These are phyloP conservation scores for Nysson spinosus DNA, from an alignment of 2,888 invertebrate species.

Conservation along the genomic window DNA sequence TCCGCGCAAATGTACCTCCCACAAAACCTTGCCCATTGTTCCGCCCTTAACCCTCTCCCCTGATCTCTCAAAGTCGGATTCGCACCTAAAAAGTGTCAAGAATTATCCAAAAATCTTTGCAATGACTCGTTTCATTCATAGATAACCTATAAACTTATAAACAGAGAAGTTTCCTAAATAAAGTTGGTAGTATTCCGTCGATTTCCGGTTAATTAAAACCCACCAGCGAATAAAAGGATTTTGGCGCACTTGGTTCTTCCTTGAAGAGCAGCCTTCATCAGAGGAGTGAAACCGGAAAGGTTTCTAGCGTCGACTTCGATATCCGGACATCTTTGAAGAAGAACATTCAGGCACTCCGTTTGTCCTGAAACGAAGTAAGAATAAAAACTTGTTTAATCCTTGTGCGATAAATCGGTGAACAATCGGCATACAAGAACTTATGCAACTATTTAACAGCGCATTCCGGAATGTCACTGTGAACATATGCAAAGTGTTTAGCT, in stretches of 20 bases:
- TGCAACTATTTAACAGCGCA: too few relatives aligned
- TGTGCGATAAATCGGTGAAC: too few relatives aligned
- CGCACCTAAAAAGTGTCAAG: slow-evolving; percentile 83
- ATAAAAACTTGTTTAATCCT: background rate
- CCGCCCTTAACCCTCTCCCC: slow-evolving; percentile 84
- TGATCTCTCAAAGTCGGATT: slow-evolving; percentile 84
- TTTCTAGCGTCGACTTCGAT: slow-evolving; percentile 85
- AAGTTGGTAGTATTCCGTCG: too few relatives aligned
- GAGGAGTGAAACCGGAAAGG: slow-evolving; percentile 84
- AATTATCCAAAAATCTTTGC: too few relatives aligned
- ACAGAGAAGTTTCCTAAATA: too few relatives aligned
- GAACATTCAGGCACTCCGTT: slow-evolving; percentile 83
- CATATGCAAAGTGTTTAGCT: too few relatives aligned
- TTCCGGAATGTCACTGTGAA: too few relatives aligned
- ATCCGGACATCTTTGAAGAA: slow-evolving; percentile 82
- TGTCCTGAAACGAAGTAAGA: slow-evolving; percentile 81
- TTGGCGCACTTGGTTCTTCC: slow-evolving; percentile 87
- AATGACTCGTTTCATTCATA: too few relatives aligned
- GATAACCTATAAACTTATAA: too few relatives aligned
- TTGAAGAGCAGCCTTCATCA: slow-evolving; percentile 87
- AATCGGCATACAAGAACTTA: too few relatives aligned
- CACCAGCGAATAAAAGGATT: slow-evolving; percentile 85
- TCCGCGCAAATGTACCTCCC: slow-evolving; percentile 85
- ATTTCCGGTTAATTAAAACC: too few relatives aligned
- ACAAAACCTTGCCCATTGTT: slow-evolving; percentile 87